Base-by-base conservation (phyloP, 53 echinoderm and acorn worm genomes). In the Pentamera pediparva region DNA sequence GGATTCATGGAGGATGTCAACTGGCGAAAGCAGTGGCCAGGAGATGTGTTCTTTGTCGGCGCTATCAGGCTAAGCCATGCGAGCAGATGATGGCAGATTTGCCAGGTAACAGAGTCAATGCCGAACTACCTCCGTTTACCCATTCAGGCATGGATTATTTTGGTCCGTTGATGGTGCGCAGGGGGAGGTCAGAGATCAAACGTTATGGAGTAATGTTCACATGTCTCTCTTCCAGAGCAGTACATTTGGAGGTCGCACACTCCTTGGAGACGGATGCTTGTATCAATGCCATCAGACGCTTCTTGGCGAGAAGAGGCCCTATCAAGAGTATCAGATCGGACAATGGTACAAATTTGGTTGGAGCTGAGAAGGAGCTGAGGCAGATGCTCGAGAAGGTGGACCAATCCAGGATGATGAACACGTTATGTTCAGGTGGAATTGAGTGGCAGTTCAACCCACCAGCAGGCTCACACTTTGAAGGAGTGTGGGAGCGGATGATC, bases 401-500 rank as follows among this genome's bases (percentile, higher is more conserved):
- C 34, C 72, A 89, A 45, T 24, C 81, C 15, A 69, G 21, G 21
- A 76, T 89, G 34, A 32, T 29, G 40, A n/a, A 48, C n/a, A 76
- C 75, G 26, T 47, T 80, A 26, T 38, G 53, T 72, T 38, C 81
- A 26, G 22, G 53, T 47, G 89, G 77, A 18, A 78, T 84, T 48
- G 58, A 72, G 22, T 89, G 89, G 89, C 25, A 54, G 6, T 84
- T 89, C 81, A 81, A 89, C 41, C 63, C 77, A 27, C 84, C 84
- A n/a, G 38, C 77, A 75, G 81, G 70, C 22, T 84, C 89, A 15
- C 89, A 89, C 62, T 73, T 77, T 35, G 85, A 85, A 47, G 81
- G 89, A 57, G 81, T 84, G 2, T 89, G 89, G 81, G 89, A 84
- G 40, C 29, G 89, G 35, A 39, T 70, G 52, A 84, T 89, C 33